Conservation (phyloP, 2,888 invertebrate genomes). For the Blomia tropicalis region DNA sequence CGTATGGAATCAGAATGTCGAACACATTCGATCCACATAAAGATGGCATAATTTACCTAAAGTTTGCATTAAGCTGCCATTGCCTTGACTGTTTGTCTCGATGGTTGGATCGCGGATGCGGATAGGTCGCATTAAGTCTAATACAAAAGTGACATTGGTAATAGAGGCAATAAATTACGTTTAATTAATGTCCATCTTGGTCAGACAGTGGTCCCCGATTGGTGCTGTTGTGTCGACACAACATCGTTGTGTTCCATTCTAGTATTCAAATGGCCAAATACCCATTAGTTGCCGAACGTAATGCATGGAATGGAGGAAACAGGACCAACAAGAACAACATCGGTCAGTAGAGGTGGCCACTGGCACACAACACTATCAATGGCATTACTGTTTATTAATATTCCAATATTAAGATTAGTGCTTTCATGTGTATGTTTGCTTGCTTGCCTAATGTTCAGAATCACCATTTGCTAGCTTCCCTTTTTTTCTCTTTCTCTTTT, state of each 20-base stretch:
- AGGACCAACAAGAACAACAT: too few species aligned
- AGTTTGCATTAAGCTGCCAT: conserved; percentile 13
- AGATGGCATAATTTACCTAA: conserved; percentile 12
- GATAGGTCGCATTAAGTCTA: neutral
- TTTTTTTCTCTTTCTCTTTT: neutral
- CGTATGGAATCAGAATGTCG: too few species aligned
- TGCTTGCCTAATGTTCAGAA: neutral
- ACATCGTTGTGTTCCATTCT: too few species aligned
- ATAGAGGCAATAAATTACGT: conserved; percentile 10
- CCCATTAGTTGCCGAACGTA: neutral
- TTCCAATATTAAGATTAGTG: conserved; percentile 13
- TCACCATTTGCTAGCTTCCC: neutral
- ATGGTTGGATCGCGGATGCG: neutral
- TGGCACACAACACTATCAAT: neutral
- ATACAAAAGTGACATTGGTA: neutral
- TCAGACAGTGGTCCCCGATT: neutral
- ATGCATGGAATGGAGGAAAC: too few species aligned
- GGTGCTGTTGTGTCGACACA: neutral
- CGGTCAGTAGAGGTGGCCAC: neutral
- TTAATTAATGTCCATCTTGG: conserved; percentile 7
- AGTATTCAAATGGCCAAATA: conserved; percentile 12
- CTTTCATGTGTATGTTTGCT: too few species aligned
- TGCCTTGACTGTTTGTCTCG: too few species aligned
- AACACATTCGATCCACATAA: too few species aligned
- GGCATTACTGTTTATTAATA: conserved; percentile 5